Conservation (phyloP, 2,888 invertebrate species). For the Ennomos fuscantarius region DNA sequence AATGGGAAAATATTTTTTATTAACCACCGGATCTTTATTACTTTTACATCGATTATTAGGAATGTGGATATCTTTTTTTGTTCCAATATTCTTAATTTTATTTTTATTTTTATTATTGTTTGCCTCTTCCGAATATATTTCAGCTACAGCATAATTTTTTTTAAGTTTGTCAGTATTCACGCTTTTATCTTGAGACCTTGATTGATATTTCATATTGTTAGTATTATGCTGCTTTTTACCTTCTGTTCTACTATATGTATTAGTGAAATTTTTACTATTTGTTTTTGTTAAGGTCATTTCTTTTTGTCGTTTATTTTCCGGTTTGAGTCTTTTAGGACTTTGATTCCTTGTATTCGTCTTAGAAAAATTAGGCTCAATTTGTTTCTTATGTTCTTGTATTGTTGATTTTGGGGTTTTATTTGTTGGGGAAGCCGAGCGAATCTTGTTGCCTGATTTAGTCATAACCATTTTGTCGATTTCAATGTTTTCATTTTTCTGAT, state of each 20-base stretch:
- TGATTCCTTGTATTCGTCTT: slow-evolving; percentile 5
- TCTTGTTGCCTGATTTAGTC: slow-evolving; percentile 29
- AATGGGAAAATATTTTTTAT: slow-evolving; percentile 37
- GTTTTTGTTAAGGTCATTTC: background rate
- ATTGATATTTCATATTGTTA: slow-evolving; percentile 1
- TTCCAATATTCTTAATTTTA: background rate
- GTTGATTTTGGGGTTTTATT: slow-evolving; percentile 29
- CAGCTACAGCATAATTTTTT: background rate
- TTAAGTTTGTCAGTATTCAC: background rate
- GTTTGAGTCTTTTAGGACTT: slow-evolving; percentile 7
- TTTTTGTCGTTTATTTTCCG: slow-evolving; percentile 3
- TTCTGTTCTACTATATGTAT: background rate
- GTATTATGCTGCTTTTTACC: slow-evolving; percentile 3
- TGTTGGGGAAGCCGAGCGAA: slow-evolving; percentile 7
- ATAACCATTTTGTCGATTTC: slow-evolving; percentile 21
- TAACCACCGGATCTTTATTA: slow-evolving; percentile 41
- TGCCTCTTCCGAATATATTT: slow-evolving; percentile 3
- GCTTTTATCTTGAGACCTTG: slow-evolving; percentile 5
- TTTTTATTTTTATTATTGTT: slow-evolving; percentile 23
- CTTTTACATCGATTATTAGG: too few relatives aligned
- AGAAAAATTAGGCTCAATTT: background rate
- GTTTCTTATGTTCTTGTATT: slow-evolving; percentile 14
- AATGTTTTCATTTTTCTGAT: background rate
- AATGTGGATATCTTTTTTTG: slow-evolving; percentile 10
- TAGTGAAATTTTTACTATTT: slow-evolving; percentile 1